These are phyloP conservation scores for Drosophila rellima DNA, from an alignment of 2,888 invertebrate species.

Conservation along the genomic window DNA sequence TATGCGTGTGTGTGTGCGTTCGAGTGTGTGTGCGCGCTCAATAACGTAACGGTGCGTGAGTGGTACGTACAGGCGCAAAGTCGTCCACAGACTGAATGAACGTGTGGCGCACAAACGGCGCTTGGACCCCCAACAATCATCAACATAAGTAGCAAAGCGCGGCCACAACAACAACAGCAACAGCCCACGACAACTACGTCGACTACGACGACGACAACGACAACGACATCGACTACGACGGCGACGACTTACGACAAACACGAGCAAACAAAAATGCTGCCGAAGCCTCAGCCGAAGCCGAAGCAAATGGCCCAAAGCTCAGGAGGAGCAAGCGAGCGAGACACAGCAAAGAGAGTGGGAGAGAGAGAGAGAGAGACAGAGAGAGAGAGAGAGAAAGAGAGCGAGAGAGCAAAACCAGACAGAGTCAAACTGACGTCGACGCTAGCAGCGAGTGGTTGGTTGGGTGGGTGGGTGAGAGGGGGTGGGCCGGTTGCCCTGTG, in stretches of 20 bases:
- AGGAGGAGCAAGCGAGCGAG: conserved; percentile 69
- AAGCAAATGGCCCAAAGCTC: conserved; percentile 58
- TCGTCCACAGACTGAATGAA: conserved; percentile 85
- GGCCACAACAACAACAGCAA: conserved; percentile 56
- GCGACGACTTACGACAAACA: conserved; percentile 76
- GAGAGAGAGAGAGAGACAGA: conserved; percentile 37
- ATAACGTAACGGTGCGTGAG: conserved; percentile 70
- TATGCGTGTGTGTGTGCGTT: conserved; percentile 8
- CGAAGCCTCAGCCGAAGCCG: conserved; percentile 71
- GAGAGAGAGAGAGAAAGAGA: conserved; percentile 31
- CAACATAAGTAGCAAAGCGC: conserved; percentile 74
- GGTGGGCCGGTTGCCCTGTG: conserved; percentile 54
- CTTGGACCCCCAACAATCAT: conserved; percentile 82
- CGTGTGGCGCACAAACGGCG: conserved; percentile 82
- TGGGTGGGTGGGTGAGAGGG: conserved; percentile 37
- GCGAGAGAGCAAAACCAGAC: conserved; percentile 61
- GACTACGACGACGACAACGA: conserved; percentile 37
- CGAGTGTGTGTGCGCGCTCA: conserved; percentile 46
- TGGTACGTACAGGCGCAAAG: conserved; percentile 84
- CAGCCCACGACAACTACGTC: conserved; percentile 49
- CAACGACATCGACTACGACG: conserved; percentile 44
- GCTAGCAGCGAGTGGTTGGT: conserved; percentile 59
- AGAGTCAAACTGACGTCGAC: conserved; percentile 63
- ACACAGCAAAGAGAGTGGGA: conserved; percentile 22
- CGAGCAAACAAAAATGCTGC: conserved; percentile 72